Percentiles rank a stretch among this genome's conserved stretches.
Evolutionary conservation across 2,113 vertebrate species (phyloP).

Genomic region (Gila orcuttii): DNA sequence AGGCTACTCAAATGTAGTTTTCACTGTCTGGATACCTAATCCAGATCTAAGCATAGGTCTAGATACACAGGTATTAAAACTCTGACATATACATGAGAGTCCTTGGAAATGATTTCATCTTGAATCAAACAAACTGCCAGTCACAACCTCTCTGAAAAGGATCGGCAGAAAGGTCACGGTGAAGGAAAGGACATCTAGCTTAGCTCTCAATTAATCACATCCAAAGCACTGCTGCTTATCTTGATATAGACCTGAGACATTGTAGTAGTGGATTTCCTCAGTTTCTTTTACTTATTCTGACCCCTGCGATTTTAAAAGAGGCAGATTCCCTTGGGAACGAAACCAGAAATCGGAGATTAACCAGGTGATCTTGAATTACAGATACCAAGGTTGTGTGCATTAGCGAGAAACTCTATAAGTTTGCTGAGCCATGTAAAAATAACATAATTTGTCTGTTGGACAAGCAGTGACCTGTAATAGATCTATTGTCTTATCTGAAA

Average conservation of each 20-base stretch:
- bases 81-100: slow-evolving; percentile 32
- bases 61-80: background rate
- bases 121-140: slow-evolving; percentile 32
- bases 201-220: slow-evolving; percentile 38
- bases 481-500: slow-evolving; percentile 26
- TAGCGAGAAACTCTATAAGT: slow-evolving; percentile 22
- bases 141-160: slow-evolving; percentile 42
- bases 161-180: background rate
- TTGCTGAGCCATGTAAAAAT: slow-evolving; percentile 16
- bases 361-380: slow-evolving; percentile 21
- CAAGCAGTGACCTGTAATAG: slow-evolving; percentile 23
- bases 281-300: slow-evolving; percentile 20
- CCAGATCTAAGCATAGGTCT: background rate
- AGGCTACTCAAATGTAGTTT: too few relatives aligned
- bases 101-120: slow-evolving; percentile 47
- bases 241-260: slow-evolving; percentile 26
- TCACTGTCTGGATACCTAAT: background rate
- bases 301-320: background rate
- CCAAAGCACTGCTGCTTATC: slow-evolving; percentile 36
- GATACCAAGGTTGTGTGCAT: background rate
- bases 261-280: slow-evolving; percentile 39
- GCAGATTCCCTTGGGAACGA: slow-evolving; percentile 25
- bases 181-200: slow-evolving; percentile 22
- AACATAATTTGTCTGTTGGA: background rate
- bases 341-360: slow-evolving; percentile 26